Base-by-base conservation (phyloP, 2,113 vertebrate genomes). In the Lycocorax pyrrhopterus region DNA sequence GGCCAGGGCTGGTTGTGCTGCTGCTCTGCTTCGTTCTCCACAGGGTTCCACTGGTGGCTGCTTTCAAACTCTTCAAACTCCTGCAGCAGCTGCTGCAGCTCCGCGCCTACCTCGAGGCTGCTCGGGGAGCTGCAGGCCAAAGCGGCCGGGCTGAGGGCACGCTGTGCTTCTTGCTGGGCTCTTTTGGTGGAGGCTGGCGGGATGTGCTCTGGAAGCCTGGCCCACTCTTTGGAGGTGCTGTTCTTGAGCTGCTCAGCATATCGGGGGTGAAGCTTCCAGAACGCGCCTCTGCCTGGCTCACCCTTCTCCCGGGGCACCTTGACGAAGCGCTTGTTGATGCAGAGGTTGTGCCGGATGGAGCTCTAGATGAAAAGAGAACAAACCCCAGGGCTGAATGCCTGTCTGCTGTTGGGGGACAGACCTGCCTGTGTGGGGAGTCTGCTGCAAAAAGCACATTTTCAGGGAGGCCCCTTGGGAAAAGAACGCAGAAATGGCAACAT, bases 311-410 rank as follows among this genome's bases (percentile, higher is more conserved):
- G 98, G 1, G 99, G 99, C 43, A 99, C 99, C 87, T 99, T 99
- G 97, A 99, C 98, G 97, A 99, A 99, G 97, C 98, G 99, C 94
- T 99, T 99, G 97, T 99, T 99, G 96, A 99, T 96, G 3, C 99
- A 99, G 81, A 99, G 98, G 95, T 99, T 99, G 98, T 99, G 99
- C 59, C 99, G 98, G 96, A 99, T 99, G 68, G 99, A 99, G 87
- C 99, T 99, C 99, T 99, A 84, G n/a, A 52, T 69, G 26, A 37
- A 86, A 83, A 79, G 72, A 63, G 74, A 66, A 30, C 25, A 62
- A 79, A 53, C 0, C 10, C 25, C 29, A 16, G 72, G 64, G 66
- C 6, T 96, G 63, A 93, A 37, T 7, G 15, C n/a, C 55, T 44
- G 53, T 27, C 15, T 62, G 51, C 33, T 79, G 43, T 32, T 0